Base-by-base conservation (phyloP, 2,113 vertebrate genomes). In the Callospermophilus lateralis region DNA sequence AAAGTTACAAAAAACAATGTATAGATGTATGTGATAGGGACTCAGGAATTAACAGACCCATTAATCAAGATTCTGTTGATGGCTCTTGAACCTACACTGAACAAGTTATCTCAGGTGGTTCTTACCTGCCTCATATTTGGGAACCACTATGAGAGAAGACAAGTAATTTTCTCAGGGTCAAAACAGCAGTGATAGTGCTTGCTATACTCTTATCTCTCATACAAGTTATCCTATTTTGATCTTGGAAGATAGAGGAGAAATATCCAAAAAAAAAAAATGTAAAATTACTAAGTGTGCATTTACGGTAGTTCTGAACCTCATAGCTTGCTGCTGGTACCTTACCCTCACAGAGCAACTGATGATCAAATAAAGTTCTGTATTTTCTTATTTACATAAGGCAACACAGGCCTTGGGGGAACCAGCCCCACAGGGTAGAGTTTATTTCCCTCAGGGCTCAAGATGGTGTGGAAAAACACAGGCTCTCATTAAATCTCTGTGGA, bases 281-380 rank as follows among this genome's bases (percentile, higher is more conserved):
- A 68, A 85, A 86, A 45, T 92, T 72, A 48, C 20, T 68, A 86
- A 94, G n/a, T 4, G 17, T 51, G 8, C 15, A 12, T 84, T 96
- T 90, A 53, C 34, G 12, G 34, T 81, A 89, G 8, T 7, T 92
- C 85, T 97, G 84, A 55, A 32, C 84, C 91, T 63, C 8, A 63
- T 10, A 81, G 34, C 81, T 92, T 11, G 37, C 30, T 8, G n/a
- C 68, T 1, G 76, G 53, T 4, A 16, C 45, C 32, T 68, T 78
- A 37, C 16, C 16, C 3, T 78, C 37, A 45, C 0, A 67, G 51
- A 93, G 32, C 28, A 70, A 17, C 45, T 77, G 28, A 34, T 76
- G 74, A 61, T 84, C 68, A 86, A 90, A 76, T 72, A 61, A 53
- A 65, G 45, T 53, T 83, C 39, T 3, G 4, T 63, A 26, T 61